These are phyloP conservation scores for Beroe ovata DNA, from an alignment of 37 sponge, comb jelly and placozoan species.

Conservation along the genomic window DNA sequence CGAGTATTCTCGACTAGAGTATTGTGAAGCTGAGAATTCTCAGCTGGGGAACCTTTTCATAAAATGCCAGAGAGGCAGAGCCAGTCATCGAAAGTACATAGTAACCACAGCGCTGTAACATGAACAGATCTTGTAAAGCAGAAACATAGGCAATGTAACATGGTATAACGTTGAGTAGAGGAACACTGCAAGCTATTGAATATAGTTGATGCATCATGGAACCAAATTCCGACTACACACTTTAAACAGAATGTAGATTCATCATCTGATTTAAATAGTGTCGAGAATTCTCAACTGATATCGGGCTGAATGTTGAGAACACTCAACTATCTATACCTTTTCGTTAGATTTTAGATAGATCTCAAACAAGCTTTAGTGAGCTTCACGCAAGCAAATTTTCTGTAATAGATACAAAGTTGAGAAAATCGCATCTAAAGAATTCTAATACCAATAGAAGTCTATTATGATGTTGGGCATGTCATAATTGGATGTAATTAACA, in stretches of 20 bases:
- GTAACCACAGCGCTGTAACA: constrained; percentile 47
- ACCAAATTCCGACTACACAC: too few relatives aligned
- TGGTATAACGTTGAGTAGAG: not conserved
- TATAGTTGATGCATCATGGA: too few relatives aligned
- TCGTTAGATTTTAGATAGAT: constrained; percentile 65
- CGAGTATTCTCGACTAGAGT: constrained; percentile 40
- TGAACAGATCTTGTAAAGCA: constrained; percentile 40
- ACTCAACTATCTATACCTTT: constrained; percentile 32
- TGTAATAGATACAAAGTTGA: constrained; percentile 51
- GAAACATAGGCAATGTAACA: constrained; percentile 40
- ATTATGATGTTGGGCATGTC: constrained; percentile 54
- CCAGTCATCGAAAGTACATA: constrained; percentile 48
- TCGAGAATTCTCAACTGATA: constrained; percentile 44
- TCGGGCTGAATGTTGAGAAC: constrained; percentile 10
- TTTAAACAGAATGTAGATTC: too few relatives aligned
- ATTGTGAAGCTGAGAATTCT: constrained; percentile 42
- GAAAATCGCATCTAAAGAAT: constrained; percentile 47
- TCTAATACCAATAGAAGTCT: constrained; percentile 49
- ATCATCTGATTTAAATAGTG: too few relatives aligned
- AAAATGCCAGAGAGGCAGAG: constrained; percentile 61
- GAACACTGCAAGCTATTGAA: constrained; percentile 32
- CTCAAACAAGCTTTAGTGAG: constrained; percentile 63
- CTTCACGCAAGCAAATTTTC: constrained; percentile 63
- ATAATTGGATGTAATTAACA: not conserved
- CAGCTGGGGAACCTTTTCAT: constrained; percentile 53